These are phyloP conservation scores for Hydrozoanthus gracilis DNA, from an alignment of 92 coral and sea anemone species.

Conservation along the genomic window DNA sequence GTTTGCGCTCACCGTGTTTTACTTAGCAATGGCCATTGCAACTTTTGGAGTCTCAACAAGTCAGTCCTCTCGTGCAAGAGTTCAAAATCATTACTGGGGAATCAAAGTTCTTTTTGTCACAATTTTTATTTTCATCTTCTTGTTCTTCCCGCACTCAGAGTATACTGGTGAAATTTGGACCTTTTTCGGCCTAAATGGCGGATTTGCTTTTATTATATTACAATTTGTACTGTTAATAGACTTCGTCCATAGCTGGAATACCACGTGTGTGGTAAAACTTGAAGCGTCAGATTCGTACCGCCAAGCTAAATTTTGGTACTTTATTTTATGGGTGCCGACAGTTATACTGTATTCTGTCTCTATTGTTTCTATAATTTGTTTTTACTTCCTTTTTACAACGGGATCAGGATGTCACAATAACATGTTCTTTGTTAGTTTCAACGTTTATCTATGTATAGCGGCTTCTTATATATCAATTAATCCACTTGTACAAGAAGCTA, in stretches of 20 bases:
- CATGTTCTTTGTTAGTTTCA: conserved; percentile 90
- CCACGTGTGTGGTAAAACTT: conserved; percentile 77
- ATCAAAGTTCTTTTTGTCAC: conserved; percentile 75
- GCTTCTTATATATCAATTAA: conserved; percentile 93
- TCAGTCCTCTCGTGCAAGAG: conserved; percentile 65
- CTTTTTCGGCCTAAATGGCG: conserved; percentile 96
- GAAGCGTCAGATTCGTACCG: conserved; percentile 63
- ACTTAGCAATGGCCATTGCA: conserved; percentile 64
- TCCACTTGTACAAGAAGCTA: conserved; percentile 89
- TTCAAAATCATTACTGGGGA: conserved; percentile 91
- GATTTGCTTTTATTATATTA: conserved; percentile 88
- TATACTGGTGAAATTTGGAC: conserved; percentile 98
- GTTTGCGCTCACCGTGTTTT: conserved; percentile 80
- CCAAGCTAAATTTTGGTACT: conserved; percentile 71
- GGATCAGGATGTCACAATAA: conserved; percentile 83
- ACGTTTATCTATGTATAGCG: conserved; percentile 83
- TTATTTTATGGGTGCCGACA: conserved; percentile 86
- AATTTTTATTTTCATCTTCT: conserved; percentile 65
- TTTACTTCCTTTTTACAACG: conserved; percentile 75
- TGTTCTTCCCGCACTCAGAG: conserved; percentile 92
- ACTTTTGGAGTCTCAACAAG: conserved; percentile 81
- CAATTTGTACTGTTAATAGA: conserved; percentile 83
- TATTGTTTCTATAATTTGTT: conserved; percentile 71
- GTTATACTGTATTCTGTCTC: conserved; percentile 84
- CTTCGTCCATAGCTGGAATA: conserved; percentile 85